Percentiles rank a stretch among this genome's conserved stretches.
Conservation (phyloP, 2,797 vertebrate species). For the Pseudochaenichthys georgianus region DNA sequence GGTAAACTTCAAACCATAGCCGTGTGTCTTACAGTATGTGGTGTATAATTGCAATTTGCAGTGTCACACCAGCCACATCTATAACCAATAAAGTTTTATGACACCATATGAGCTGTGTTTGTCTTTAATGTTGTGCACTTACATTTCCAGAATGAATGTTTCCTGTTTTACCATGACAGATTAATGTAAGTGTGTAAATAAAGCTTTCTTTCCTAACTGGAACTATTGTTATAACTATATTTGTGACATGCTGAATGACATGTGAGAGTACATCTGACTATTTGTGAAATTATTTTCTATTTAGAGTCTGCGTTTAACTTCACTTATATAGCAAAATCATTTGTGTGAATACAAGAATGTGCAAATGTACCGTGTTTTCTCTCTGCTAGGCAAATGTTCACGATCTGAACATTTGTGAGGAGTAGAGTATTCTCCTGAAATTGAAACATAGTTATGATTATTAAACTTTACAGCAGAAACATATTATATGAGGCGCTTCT, state of each 20-base stretch:
- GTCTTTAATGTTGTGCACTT: conserved; percentile 18
- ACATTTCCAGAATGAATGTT: conserved; percentile 2
- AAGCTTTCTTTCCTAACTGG: not conserved
- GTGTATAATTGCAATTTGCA: conserved; percentile 29
- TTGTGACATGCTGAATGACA: not conserved
- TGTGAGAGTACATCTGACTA: not conserved
- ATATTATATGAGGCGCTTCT: conserved; percentile 1
- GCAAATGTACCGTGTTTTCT: not conserved
- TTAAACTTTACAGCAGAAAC: conserved; percentile 14
- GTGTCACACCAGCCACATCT: conserved; percentile 29
- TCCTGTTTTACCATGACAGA: not conserved
- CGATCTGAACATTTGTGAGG: not conserved
- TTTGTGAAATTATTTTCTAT: not conserved
- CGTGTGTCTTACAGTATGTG: not conserved
- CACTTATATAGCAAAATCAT: not conserved
- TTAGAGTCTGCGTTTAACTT: conserved; percentile 10
- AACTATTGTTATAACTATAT: conserved; percentile 9
- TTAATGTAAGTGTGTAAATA: conserved; percentile 2
- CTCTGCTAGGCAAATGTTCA: not conserved
- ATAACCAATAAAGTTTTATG: conserved; percentile 54
- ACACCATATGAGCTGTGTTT: conserved; percentile 42
- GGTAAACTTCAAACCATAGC: not conserved
- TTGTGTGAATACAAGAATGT: not conserved
- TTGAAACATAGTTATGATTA: conserved; percentile 3
- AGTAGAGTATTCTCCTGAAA: conserved; percentile 1